Conservation (phyloP, 2,888 invertebrate genomes). For the Xestoiulus laeticollis region DNA sequence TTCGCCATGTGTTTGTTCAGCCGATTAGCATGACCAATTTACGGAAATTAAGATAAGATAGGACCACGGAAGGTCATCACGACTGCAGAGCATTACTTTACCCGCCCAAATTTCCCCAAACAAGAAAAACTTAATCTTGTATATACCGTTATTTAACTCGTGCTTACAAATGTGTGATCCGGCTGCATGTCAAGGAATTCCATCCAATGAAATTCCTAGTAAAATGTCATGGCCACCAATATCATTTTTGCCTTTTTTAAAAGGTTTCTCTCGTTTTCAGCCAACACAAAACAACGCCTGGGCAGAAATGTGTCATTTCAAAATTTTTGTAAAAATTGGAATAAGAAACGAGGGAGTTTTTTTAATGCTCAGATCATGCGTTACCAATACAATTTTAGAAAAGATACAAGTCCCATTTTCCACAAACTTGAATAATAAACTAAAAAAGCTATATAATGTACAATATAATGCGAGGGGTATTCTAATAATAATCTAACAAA, state of each 20-base stretch:
- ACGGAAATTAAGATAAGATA: background rate
- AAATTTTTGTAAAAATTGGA: background rate
- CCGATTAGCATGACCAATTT: background rate
- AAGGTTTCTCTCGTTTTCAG: background rate
- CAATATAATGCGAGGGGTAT: too few relatives aligned
- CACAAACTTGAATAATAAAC: background rate
- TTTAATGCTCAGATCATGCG: background rate
- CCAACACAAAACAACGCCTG: background rate
- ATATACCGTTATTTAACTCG: slow-evolving; percentile 2
- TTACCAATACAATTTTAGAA: background rate
- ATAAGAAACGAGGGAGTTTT: background rate
- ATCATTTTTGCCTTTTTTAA: background rate
- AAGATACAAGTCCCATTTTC: background rate
- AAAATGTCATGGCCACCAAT: background rate
- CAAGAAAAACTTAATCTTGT: background rate
- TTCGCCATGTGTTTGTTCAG: background rate
- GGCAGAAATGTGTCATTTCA: too few relatives aligned
- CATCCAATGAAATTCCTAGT: background rate
- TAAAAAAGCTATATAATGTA: too few relatives aligned
- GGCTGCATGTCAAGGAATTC: background rate
- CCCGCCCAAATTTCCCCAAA: background rate
- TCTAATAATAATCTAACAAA: too few relatives aligned
- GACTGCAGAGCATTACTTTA: background rate
- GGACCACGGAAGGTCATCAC: slow-evolving; percentile 14
- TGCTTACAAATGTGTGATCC: background rate